Evolutionary conservation across 1,140 invertebrate species (phyloP).

Genomic region (Neotoxoptera formosana): DNA sequence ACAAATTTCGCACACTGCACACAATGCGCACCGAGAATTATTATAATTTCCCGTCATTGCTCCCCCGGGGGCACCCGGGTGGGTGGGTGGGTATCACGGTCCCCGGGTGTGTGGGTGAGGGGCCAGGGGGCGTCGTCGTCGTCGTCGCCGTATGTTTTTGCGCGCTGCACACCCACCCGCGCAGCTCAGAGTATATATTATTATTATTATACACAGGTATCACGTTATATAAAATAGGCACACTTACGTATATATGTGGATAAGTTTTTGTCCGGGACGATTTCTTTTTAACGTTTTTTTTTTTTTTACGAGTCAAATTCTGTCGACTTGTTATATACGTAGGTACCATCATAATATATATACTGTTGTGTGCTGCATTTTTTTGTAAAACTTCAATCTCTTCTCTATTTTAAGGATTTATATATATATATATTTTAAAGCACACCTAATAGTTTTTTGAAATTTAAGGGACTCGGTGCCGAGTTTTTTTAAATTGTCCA

Average conservation of each 20-base stretch:
- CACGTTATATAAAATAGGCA: neutral
- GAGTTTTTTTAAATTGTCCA: too few species aligned
- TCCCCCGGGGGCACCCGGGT: neutral
- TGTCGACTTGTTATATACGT: neutral
- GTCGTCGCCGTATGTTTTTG: neutral
- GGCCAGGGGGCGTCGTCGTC: neutral
- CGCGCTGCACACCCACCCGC: too few species aligned
- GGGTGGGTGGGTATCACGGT: neutral
- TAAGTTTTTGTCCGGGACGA: neutral
- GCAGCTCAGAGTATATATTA: neutral
- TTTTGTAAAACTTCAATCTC: neutral
- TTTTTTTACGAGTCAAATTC: neutral
- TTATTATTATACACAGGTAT: neutral
- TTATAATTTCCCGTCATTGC: slow-evolving; percentile 43
- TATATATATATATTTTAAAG: too few species aligned
- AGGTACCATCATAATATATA: neutral
- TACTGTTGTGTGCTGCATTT: neutral
- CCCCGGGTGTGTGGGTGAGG: neutral
- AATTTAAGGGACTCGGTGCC: too few species aligned
- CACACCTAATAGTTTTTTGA: too few species aligned
- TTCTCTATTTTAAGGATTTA: neutral
- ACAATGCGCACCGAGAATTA: slow-evolving; percentile 36
- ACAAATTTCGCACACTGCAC: slow-evolving; percentile 31
- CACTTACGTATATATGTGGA: neutral
- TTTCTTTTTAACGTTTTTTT: neutral